A percentile compares a stretch with the other conserved stretches of the same genome.
Conservation (phyloP, 92 coral and sea anemone genomes). For the Actinernus sp. region DNA sequence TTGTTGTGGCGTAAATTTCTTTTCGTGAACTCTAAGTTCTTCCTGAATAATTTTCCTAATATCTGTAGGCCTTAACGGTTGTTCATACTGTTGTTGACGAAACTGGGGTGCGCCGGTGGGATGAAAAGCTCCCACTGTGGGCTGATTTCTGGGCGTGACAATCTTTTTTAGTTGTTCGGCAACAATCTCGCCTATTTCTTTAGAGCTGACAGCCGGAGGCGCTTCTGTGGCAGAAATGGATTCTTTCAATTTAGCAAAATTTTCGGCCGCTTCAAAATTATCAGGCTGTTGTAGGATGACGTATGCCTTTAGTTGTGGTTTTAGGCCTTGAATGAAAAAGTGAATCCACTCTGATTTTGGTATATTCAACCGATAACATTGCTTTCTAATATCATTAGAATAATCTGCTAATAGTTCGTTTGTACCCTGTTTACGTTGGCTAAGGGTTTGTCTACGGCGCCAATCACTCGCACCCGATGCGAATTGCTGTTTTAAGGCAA, state of each 20-base stretch:
- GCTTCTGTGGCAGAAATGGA: neutral
- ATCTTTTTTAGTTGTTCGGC: neutral
- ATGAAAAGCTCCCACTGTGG: too few relatives aligned
- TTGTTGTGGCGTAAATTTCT: too few relatives aligned
- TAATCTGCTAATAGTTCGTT: slow-evolving; percentile 10
- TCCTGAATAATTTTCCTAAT: too few relatives aligned
- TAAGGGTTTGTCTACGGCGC: slow-evolving; percentile 14
- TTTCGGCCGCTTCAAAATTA: slow-evolving; percentile 23
- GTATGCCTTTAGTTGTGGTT: slow-evolving; percentile 11
- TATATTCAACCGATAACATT: slow-evolving; percentile 7
- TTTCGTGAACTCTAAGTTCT: too few relatives aligned
- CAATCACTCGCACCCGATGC: slow-evolving; percentile 20
- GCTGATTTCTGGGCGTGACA: too few relatives aligned
- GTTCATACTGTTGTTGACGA: too few relatives aligned
- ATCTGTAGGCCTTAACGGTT: too few relatives aligned
- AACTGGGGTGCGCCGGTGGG: too few relatives aligned
- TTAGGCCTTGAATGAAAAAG: slow-evolving; percentile 5
- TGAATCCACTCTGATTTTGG: slow-evolving; percentile 20
- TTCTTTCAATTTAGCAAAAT: slow-evolving; percentile 2
- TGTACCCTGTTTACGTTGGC: slow-evolving; percentile 14
- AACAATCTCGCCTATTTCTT: neutral
- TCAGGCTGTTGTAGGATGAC: slow-evolving; percentile 16
- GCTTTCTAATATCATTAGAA: slow-evolving; percentile 1
- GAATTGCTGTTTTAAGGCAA: neutral
- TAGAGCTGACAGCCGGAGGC: neutral